Conservation (phyloP, 2,797 vertebrate species). For the Valencia hispanica region DNA sequence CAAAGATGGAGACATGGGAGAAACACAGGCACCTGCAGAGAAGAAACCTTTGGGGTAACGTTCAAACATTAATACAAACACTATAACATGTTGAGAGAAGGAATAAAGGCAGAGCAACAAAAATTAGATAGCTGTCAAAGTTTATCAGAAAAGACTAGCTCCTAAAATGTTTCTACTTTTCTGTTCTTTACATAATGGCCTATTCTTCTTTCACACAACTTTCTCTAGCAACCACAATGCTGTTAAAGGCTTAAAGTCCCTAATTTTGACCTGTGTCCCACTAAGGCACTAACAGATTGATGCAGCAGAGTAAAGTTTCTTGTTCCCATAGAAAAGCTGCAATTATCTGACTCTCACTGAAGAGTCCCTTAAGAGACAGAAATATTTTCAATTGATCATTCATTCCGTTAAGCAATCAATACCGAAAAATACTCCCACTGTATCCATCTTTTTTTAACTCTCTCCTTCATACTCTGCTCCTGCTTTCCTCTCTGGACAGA, state of each 20-base stretch:
- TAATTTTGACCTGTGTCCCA: background rate
- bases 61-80: conserved; percentile 48
- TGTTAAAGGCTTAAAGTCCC: background rate
- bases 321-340: conserved; percentile 26
- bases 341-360: conserved; percentile 19
- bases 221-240: background rate
- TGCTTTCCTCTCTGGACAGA: conserved; percentile 58
- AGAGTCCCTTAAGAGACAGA: conserved; percentile 6
- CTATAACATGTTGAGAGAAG: conserved; percentile 44
- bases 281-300: background rate
- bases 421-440: conserved; percentile 22
- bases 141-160: too few species aligned
- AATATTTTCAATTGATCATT: conserved; percentile 32
- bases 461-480: conserved; percentile 22
- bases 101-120: conserved; percentile 26
- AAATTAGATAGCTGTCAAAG: too few species aligned
- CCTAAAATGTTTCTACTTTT: background rate
- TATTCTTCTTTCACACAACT: background rate
- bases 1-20: conserved; percentile 30
- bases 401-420: conserved; percentile 36
- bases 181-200: background rate
- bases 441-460: conserved; percentile 7
- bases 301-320: background rate
- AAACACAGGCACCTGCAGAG: conserved; percentile 33
- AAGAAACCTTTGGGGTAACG: conserved; percentile 42